Evolutionary conservation across 1,140 invertebrate species (phyloP).

Genomic region (Drosophila lowei): DNA sequence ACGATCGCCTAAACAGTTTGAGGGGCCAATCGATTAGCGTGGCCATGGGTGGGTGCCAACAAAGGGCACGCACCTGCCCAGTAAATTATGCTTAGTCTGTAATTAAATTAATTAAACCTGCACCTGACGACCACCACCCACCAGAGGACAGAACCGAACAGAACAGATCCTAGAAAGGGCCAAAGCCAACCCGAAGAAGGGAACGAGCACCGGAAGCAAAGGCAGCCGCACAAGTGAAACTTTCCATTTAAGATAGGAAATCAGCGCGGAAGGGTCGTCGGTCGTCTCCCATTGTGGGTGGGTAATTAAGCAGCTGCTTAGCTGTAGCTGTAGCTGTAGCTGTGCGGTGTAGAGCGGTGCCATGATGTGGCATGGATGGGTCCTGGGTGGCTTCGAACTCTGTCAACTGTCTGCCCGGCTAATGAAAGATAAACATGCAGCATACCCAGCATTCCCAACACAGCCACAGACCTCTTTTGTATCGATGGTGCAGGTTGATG

Average conservation of each 20-base stretch:
- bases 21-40: constrained; percentile 49
- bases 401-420: constrained; percentile 34
- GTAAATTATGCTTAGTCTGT: constrained; percentile 80
- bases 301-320: constrained; percentile 77
- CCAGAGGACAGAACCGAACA: constrained; percentile 5
- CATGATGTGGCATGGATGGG: no score
- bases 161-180: constrained; percentile 12
- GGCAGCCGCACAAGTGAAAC: constrained; percentile 56
- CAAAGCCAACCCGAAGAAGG: constrained; percentile 44
- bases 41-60: not conserved
- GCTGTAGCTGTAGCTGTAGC: not conserved
- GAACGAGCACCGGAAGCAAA: constrained; percentile 59
- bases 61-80: constrained; percentile 66
- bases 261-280: constrained; percentile 64
- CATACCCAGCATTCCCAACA: not conserved
- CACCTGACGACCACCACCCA: constrained; percentile 55
- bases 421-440: constrained; percentile 73
- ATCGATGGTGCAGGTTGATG: constrained; percentile 11
- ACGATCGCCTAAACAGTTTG: constrained; percentile 39
- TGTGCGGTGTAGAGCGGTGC: no score
- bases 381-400: not conserved
- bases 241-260: constrained; percentile 78
- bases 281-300: constrained; percentile 26
- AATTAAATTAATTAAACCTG: constrained; percentile 79
- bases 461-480: constrained; percentile 1